Conservation (phyloP, 2,113 vertebrate species). For the Phylloscopus trochilus region DNA sequence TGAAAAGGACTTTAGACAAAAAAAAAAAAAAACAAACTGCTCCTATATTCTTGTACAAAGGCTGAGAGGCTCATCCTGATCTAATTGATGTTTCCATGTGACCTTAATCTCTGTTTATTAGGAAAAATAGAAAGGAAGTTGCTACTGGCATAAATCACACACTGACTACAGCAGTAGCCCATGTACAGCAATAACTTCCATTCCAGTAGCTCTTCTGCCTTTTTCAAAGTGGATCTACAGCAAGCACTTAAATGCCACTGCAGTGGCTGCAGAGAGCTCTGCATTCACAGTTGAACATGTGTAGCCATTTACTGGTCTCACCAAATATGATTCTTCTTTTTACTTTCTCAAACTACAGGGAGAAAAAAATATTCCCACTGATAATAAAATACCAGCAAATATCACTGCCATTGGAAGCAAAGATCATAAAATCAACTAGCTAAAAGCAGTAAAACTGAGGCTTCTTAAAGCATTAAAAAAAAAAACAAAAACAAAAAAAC, state of each 20-base stretch:
- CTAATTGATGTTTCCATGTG: conserved; percentile 1
- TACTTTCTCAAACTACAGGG: neutral
- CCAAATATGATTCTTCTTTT: neutral
- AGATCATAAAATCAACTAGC: neutral
- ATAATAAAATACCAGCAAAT: neutral
- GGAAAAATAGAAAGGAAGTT: neutral
- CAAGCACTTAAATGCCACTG: neutral
- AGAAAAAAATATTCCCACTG: neutral
- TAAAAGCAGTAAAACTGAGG: neutral
- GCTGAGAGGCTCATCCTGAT: neutral
- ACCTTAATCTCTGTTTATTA: conserved; percentile 7
- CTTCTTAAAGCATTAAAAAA: neutral
- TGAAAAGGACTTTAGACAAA: neutral
- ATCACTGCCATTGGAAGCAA: neutral
- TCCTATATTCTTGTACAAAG: neutral
- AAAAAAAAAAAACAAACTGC: neutral
- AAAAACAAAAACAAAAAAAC: too few species aligned
- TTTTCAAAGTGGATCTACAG: neutral
- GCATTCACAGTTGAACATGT: neutral
- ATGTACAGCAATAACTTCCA: neutral
- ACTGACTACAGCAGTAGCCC: neutral
- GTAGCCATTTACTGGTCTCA: neutral
- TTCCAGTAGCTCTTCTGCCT: neutral
- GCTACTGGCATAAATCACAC: neutral
- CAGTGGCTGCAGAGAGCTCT: neutral